A percentile compares a stretch with the other conserved stretches of the same genome.
These are phyloP conservation scores for Sceloporus undulatus DNA, from an alignment of 2,113 vertebrate species.

Conservation along the genomic window DNA sequence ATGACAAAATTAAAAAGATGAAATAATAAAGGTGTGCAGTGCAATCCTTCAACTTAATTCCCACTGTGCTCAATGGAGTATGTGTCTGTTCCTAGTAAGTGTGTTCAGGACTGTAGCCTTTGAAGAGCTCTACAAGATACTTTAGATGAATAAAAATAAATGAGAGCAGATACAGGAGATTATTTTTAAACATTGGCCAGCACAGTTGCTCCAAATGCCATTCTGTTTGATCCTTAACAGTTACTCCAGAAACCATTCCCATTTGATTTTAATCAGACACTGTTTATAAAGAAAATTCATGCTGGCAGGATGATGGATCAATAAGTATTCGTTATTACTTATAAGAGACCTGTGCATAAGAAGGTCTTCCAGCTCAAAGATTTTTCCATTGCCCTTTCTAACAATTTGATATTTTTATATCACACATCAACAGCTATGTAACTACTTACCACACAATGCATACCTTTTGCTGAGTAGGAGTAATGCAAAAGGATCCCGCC, in stretches of 20 bases:
- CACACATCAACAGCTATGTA: constrained; percentile 31
- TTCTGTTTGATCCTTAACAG: neutral
- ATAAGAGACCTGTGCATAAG: constrained; percentile 11
- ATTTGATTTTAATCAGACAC: constrained; percentile 11
- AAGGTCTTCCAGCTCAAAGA: constrained; percentile 35
- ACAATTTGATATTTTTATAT: constrained; percentile 26
- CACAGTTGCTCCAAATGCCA: neutral
- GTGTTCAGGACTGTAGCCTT: neutral
- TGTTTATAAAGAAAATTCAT: constrained; percentile 17
- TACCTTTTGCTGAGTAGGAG: constrained; percentile 28
- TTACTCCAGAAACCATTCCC: neutral
- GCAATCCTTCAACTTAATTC: neutral
- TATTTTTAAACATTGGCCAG: neutral
- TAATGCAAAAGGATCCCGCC: constrained; percentile 41
- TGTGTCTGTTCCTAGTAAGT: neutral
- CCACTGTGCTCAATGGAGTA: neutral
- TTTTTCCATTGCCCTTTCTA: constrained; percentile 17
- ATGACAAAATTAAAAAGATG: constrained; percentile 41
- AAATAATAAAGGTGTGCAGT: neutral
- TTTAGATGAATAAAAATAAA: constrained; percentile 42
- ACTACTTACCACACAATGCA: constrained; percentile 38
- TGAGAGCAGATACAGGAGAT: neutral
- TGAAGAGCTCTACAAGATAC: neutral
- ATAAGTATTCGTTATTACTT: neutral
- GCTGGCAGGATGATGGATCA: neutral